A percentile compares a stretch with the other conserved stretches of the same genome.
Evolutionary conservation across 1,140 invertebrate species (phyloP).

Genomic region (Steinernema feltiae): DNA sequence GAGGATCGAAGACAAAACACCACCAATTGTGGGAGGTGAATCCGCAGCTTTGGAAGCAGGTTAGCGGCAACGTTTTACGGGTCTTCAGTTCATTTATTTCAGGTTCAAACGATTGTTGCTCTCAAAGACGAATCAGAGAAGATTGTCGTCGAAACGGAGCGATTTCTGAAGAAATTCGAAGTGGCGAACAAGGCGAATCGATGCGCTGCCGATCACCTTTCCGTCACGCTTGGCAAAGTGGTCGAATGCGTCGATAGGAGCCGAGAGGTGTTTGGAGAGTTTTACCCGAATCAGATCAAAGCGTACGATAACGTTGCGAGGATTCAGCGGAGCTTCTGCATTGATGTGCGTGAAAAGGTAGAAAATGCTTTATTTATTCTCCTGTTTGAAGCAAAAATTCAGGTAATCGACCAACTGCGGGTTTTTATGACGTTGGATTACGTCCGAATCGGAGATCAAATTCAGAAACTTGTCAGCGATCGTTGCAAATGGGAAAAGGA

Average conservation of each 20-base stretch:
- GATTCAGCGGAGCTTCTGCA: no score
- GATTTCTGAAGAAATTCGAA: background rate
- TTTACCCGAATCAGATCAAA: background rate
- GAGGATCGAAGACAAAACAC: background rate
- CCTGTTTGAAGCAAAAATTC: no score
- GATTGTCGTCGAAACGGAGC: background rate
- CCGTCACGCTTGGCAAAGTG: background rate
- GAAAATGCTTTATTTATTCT: no score
- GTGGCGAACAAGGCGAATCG: background rate
- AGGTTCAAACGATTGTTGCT: background rate
- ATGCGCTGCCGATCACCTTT: background rate
- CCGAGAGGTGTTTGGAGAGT: background rate
- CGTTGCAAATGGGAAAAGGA: no score
- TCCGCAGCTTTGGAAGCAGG: background rate
- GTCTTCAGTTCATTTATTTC: background rate
- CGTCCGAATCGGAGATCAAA: no score
- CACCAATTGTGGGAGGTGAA: background rate
- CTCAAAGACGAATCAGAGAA: background rate
- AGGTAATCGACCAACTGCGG: no score
- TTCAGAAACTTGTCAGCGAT: no score
- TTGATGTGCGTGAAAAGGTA: no score
- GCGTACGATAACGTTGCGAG: no score
- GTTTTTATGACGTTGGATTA: no score
- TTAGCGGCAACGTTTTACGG: background rate
- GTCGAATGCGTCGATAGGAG: background rate